Percentiles rank a stretch among this genome's conserved stretches.
Evolutionary conservation across 2,113 vertebrate genomes (phyloP).

Genomic region (Tricholaema leucomelas): DNA sequence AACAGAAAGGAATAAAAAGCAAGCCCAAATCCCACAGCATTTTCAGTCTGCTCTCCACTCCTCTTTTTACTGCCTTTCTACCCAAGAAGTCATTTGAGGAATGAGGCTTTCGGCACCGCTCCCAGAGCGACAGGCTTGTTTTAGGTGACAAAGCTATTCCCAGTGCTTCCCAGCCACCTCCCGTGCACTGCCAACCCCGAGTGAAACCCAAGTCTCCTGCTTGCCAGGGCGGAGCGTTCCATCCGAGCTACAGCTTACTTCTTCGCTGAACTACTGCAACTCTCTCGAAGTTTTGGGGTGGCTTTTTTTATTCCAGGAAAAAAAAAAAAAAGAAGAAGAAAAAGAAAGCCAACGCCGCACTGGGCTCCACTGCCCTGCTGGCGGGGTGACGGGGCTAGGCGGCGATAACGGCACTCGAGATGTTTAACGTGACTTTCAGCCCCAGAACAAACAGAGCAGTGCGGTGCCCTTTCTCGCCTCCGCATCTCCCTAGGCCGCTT

Average conservation of each 20-base stretch:
- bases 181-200: background rate
- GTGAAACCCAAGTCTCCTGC: slow-evolving; percentile 34
- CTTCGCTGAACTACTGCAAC: background rate
- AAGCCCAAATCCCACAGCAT: background rate
- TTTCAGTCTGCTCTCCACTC: background rate
- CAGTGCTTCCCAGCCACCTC: slow-evolving; percentile 5
- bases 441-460: background rate
- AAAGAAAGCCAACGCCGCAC: background rate
- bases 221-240: slow-evolving; percentile 47
- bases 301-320: background rate
- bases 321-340: background rate
- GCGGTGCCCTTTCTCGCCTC: background rate
- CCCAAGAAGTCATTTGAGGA: background rate
- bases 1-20: background rate
- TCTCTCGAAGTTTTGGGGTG: background rate
- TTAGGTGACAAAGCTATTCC: slow-evolving; percentile 2
- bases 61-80: background rate
- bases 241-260: background rate
- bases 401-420: background rate
- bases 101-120: background rate
- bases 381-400: background rate
- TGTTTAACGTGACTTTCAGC: background rate
- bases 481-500: no score
- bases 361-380: background rate
- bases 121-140: background rate